Base-by-base conservation (phyloP, 2,797 vertebrate genomes). In the Lindbergichthys nudifrons region DNA sequence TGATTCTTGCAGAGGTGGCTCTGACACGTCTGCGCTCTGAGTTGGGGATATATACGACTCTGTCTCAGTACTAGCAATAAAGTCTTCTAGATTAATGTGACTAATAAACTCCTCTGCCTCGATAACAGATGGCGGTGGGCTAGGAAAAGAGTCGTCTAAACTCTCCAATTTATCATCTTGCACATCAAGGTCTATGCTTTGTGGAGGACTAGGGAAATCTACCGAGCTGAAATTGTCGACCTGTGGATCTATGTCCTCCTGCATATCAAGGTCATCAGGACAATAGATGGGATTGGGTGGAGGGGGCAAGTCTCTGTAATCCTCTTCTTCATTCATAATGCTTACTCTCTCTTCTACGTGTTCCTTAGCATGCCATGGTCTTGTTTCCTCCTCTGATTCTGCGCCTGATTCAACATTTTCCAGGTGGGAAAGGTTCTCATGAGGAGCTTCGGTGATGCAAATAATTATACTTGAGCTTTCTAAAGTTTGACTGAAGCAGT, bases 81-180 rank as follows among this genome's bases (percentile, higher is more conserved):
- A 92, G 51, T 92, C 88, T 4, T 92, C 92, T 0, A 92, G 86
- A 91, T 90, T 87, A 77, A 92, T 88, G 79, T 86, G 79, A 80
- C 82, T 77, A 75, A 90, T 88, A 83, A 91, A 92, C 42, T 93
- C 92, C 45, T 93, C 92, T 73, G 68, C 54, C 52, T 92, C 92
- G 65, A 64, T 73, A 74, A 94, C 85, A 68, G 92, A 93, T 60
- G 89, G 92, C 0, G 93, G 93, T 16, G 93, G 93, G 79, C 93
- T 94, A 15, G 93, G 93, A 82, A 94, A 94, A 66, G 92, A 93
- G 71, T 94, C 92, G 0, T 94, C 92, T 66, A 93, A 92, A 88
- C 92, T 93, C 70, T 93, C 92, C 69, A 93, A 41, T 86, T 92
- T 93, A 80, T 93, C 92, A 80, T 94, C 92, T 75, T 93, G 92